Base-by-base conservation (phyloP, 64 coral and sea anemone species). In the Hydrozoanthus tunicans region DNA sequence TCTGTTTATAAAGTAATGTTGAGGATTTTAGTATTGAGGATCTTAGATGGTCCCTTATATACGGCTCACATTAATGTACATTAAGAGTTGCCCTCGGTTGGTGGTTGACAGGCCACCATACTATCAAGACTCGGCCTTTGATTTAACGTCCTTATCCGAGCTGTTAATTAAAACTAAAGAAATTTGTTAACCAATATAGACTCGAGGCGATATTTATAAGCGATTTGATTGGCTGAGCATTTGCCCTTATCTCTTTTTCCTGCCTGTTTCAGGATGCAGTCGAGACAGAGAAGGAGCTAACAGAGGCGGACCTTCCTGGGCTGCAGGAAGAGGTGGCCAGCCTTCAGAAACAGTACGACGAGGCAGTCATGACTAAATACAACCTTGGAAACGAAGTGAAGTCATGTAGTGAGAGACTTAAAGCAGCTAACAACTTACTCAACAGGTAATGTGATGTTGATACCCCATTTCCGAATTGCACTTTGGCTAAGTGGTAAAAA, bases 311-410 rank as follows among this genome's bases (percentile, higher is more conserved):
- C 27, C 85, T 99, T 3, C 97, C 94, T 54, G 89, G 63, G 14
- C 70, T 99, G 0, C 82, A 96, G 62, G 84, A 93, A 60, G 94
- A 91, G 67, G 91, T 99, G 0, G n/a, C 52, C 6, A 93, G 64
- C 64, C 79, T 99, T 3, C 97, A 99, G 77, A 79, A 90, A 59
- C 90, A 99, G 59, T 99, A 93, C 69, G 97, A 99, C 54, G 83
- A 99, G 4, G 94, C 92, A 66, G 92, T 99, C 13, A 90, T 99
- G 25, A 78, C 92, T 3, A 99, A 99, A 94, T 90, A 99, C 91
- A 93, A 99, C 86, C 79, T 99, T 20, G 73, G 62, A 4, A 93
- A 96, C 52, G 97, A 99, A 7, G 97, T 99, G 3, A 91, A 85
- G 69, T 95, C 97, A 4, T 99, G 91, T 20, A 95, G 91, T 86